Conservation (phyloP, 2,113 vertebrate genomes). For the Penelope pileata region DNA sequence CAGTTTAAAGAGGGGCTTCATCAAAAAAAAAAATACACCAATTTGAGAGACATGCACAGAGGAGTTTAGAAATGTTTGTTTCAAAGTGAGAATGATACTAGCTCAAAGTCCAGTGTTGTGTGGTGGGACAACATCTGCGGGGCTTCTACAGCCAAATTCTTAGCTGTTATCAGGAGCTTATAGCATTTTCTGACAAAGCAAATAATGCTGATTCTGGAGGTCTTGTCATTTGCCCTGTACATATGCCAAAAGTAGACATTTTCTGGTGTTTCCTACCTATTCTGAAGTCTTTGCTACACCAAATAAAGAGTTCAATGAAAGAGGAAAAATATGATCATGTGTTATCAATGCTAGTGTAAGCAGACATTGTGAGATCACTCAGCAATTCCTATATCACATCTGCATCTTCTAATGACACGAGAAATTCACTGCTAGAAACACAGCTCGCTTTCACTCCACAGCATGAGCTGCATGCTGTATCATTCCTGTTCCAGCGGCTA, state of each 20-base stretch:
- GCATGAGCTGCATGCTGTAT: background rate
- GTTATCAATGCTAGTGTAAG: rapidly evolving
- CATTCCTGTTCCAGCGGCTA: background rate
- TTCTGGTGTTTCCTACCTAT: background rate
- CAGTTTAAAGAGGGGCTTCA: background rate
- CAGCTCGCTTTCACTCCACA: background rate
- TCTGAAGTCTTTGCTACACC: background rate
- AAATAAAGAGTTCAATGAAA: background rate
- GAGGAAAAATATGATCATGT: background rate
- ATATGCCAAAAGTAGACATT: background rate
- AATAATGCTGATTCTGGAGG: background rate
- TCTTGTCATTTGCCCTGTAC: background rate
- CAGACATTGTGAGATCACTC: background rate
- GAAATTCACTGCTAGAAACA: background rate
- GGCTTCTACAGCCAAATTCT: background rate
- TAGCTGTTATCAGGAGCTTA: background rate
- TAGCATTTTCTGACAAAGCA: background rate
- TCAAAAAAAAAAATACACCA: background rate
- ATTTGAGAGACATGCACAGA: background rate
- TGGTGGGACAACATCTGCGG: background rate
- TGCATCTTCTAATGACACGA: background rate
- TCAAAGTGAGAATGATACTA: background rate
- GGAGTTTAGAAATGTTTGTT: background rate
- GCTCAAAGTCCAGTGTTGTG: rapidly evolving
- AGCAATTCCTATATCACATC: background rate